These are phyloP conservation scores for Oreochromis grahami DNA, from an alignment of 2,797 vertebrate species.

Conservation along the genomic window DNA sequence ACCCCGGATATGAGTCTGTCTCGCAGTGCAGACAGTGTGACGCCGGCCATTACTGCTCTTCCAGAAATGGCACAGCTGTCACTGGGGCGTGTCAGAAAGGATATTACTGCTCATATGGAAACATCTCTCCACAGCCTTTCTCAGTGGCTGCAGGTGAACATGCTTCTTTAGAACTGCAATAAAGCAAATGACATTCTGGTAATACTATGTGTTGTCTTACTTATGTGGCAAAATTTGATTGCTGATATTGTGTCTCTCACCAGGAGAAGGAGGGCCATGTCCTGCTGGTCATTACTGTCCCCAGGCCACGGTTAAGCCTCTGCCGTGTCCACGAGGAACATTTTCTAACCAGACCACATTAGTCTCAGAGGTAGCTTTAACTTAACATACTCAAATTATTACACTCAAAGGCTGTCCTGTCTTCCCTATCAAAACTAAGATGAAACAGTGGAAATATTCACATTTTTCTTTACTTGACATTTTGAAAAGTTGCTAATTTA, in stretches of 20 bases:
- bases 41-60: conserved; percentile 81
- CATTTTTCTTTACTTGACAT: background rate
- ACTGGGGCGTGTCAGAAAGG: conserved; percentile 80
- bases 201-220: background rate
- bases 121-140: conserved; percentile 73
- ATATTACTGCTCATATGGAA: conserved; percentile 81
- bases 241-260: conserved; percentile 2
- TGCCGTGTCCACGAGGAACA: conserved; percentile 82
- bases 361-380: conserved; percentile 71
- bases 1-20: conserved; percentile 63
- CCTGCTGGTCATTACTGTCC: conserved; percentile 85
- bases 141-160: conserved; percentile 66
- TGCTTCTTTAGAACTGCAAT: background rate
- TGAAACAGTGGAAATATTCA: background rate
- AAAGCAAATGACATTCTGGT: background rate
- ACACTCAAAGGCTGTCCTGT: background rate
- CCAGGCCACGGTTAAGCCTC: conserved; percentile 70
- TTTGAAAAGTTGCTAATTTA: background rate
- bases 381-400: background rate
- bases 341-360: conserved; percentile 78
- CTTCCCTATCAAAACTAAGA: background rate
- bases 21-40: conserved; percentile 80
- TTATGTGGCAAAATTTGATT: background rate
- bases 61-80: conserved; percentile 76
- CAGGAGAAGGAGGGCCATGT: conserved; percentile 82